These are phyloP conservation scores for Eunapius fragilis DNA, from an alignment of 37 sponge, comb jelly and placozoan genomes.

Conservation along the genomic window DNA sequence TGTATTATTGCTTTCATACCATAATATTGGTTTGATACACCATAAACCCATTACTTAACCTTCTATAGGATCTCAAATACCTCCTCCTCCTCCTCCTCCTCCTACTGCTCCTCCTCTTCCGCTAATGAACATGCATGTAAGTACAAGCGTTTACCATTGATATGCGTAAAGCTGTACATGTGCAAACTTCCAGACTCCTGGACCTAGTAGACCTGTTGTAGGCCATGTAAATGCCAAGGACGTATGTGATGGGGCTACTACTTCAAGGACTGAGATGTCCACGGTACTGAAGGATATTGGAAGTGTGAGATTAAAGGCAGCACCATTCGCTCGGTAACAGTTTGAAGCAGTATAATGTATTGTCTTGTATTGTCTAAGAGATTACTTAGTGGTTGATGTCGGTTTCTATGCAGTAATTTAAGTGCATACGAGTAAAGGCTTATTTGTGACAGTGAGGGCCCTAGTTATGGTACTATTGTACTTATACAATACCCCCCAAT, in stretches of 20 bases:
- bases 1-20: too few species aligned
- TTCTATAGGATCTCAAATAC: background rate
- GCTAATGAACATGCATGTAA: background rate
- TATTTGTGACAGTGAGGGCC: too few species aligned
- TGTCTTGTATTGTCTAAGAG: too few species aligned
- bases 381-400: background rate
- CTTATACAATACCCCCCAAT: too few species aligned
- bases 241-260: background rate
- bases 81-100: background rate
- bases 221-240: background rate
- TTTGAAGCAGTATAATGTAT: background rate
- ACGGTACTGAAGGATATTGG: slow-evolving; percentile 61
- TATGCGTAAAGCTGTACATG: background rate
- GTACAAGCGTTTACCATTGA: background rate
- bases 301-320: slow-evolving; percentile 31
- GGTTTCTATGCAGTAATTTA: background rate
- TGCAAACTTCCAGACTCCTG: background rate
- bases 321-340: background rate
- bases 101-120: background rate
- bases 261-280: slow-evolving; percentile 3
- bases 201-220: background rate
- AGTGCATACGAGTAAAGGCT: too few species aligned
- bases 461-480: too few species aligned
- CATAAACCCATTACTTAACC: background rate
- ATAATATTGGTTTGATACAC: too few species aligned